phyloP scores from a whole-genome alignment of 2,113 vertebrate genomes.

The Channa maculata region DNA sequence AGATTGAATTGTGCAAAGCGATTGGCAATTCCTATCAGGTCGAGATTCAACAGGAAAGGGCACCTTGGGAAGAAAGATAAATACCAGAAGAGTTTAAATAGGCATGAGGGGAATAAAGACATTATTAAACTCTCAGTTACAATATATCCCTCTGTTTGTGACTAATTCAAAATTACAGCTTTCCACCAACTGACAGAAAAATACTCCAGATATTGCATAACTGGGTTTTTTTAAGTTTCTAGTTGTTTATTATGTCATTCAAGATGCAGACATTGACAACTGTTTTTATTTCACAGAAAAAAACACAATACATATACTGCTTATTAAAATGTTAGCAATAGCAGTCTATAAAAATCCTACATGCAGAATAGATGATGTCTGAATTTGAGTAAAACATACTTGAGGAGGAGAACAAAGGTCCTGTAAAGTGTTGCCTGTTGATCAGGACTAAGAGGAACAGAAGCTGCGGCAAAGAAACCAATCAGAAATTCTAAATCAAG shows the following conservation, averaged over 20 bases:
- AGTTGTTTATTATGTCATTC: too few relatives aligned
- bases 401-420: conserved; percentile 90
- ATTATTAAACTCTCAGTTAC: not conserved
- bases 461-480: conserved; percentile 81
- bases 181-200: too few relatives aligned
- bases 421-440: conserved; percentile 88
- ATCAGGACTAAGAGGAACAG: conserved; percentile 85
- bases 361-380: too few relatives aligned
- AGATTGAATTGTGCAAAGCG: conserved; percentile 91
- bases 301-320: too few relatives aligned
- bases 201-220: too few relatives aligned
- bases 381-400: conserved; percentile 80
- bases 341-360: not conserved
- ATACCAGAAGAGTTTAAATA: not conserved
- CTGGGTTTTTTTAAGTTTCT: too few relatives aligned
- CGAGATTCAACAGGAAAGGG: conserved; percentile 90
- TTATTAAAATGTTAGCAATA: not conserved
- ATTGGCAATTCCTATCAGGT: conserved; percentile 90
- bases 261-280: too few relatives aligned
- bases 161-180: too few relatives aligned
- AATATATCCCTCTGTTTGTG: too few relatives aligned
- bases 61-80: conserved; percentile 81
- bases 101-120: not conserved
- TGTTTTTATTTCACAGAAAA: too few relatives aligned
- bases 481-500: not conserved